Evolutionary conservation across 92 coral and sea anemone genomes (phyloP).

Genomic region (Palythoa grandiflora): DNA sequence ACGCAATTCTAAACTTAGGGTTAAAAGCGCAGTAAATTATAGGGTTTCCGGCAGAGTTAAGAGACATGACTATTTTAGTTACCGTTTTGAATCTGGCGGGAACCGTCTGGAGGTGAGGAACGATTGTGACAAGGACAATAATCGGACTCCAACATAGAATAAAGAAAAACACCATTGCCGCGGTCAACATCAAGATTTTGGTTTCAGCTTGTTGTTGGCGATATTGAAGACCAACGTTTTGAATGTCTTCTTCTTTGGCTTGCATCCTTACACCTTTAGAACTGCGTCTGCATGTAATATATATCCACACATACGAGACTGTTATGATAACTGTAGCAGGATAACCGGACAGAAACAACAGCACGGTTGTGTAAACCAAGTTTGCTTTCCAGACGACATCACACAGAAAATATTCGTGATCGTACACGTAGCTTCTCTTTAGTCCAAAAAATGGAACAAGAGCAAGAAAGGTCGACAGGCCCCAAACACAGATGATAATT

Average conservation of each 20-base stretch:
- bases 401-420: slow-evolving; percentile 28
- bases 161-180: slow-evolving; percentile 30
- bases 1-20: slow-evolving; percentile 27
- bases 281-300: slow-evolving; percentile 10
- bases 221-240: slow-evolving; percentile 5
- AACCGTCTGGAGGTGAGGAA: neutral
- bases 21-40: slow-evolving; percentile 38
- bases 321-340: slow-evolving; percentile 25
- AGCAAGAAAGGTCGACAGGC: slow-evolving; percentile 13
- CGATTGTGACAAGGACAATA: slow-evolving; percentile 15
- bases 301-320: slow-evolving; percentile 30
- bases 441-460: slow-evolving; percentile 23
- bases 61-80: slow-evolving; percentile 24
- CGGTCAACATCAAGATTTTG: slow-evolving; percentile 22
- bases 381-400: slow-evolving; percentile 25
- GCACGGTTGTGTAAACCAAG: slow-evolving; percentile 10
- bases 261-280: slow-evolving; percentile 19
- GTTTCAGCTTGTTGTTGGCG: slow-evolving; percentile 30
- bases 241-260: slow-evolving; percentile 29
- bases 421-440: slow-evolving; percentile 14
- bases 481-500: slow-evolving; percentile 33
- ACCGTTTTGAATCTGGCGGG: slow-evolving; percentile 24
- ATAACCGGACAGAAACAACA: slow-evolving; percentile 14
- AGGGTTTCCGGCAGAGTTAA: slow-evolving; percentile 40
- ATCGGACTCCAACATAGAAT: slow-evolving; percentile 38